Base-by-base conservation (phyloP, 1,140 invertebrate species). In the Drosophila guanche region DNA sequence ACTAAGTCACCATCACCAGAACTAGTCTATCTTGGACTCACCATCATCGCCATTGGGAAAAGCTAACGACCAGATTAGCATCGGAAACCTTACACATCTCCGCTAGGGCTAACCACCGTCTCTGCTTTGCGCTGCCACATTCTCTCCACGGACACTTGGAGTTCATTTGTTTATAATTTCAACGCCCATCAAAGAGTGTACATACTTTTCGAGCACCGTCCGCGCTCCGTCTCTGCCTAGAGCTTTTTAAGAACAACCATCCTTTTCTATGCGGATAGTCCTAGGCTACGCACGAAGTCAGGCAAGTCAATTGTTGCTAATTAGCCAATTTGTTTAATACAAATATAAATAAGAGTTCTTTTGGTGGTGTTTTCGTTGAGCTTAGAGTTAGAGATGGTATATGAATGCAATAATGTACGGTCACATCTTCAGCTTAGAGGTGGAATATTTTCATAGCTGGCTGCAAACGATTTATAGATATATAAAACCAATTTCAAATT, bases 131-230 rank as follows among this genome's bases (percentile, higher is more conserved):
- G 16, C 16, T 20, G 16, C 16, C 16, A 16, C 65, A 68, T 68
- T 68, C 50, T 55, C 29, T n/a, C 42, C 62, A 25, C 7, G 27
- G 20, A 33, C n/a, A 14, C 7, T 47, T 23, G 55, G n/a, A 25
- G 20, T 29, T 68, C 40, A 42, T 68, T 68, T 68, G 65, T 68
- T 68, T 68, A 68, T 68, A 68, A 48, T 56, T 68, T 29, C 62
- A 14, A 68, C 65, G 62, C 65, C 65, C 22, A 29, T 66, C 23
- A 43, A 10, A 47, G 22, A 33, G 27, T 43, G 65, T 69, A 69
- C 66, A 68, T 69, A 69, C 66, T 68, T 68, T 69, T 69, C 45
- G 63, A 62, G 37, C 14, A 27, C 25, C 20, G 20, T 33, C 37
- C 14, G 42, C 33, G 25, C 16, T n/a, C 50, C 46, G 51, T n/a